Conservation (phyloP, 2,797 vertebrate genomes). For the Nyctibius grandis region DNA sequence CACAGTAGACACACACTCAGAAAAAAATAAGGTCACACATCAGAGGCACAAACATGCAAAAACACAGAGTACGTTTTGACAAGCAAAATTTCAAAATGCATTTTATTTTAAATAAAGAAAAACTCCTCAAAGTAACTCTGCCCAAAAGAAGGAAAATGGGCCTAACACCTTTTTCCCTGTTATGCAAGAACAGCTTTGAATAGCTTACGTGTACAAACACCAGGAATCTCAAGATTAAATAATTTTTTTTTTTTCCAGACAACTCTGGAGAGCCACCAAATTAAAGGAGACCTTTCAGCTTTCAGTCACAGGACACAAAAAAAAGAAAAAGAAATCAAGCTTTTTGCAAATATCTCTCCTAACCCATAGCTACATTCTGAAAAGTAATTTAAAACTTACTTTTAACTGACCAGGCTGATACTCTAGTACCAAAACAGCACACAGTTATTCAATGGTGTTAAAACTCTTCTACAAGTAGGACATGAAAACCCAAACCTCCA, state of each 20-base stretch:
- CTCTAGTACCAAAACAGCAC: neutral
- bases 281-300: neutral
- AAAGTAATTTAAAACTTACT: neutral
- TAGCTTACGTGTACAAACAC: neutral
- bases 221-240: neutral
- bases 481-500: neutral
- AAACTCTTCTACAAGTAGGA: neutral
- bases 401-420: neutral
- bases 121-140: neutral
- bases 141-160: neutral
- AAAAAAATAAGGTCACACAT: neutral
- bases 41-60: neutral
- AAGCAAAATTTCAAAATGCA: neutral
- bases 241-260: neutral
- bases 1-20: neutral
- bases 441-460: neutral
- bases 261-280: neutral
- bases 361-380: neutral
- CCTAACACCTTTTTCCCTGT: neutral
- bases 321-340: neutral
- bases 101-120: neutral
- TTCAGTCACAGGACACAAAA: neutral
- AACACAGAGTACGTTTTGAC: neutral
- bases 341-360: neutral
- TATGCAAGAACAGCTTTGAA: neutral